Evolutionary conservation across 2,113 vertebrate genomes (phyloP).

Genomic region (Cebus imitator): DNA sequence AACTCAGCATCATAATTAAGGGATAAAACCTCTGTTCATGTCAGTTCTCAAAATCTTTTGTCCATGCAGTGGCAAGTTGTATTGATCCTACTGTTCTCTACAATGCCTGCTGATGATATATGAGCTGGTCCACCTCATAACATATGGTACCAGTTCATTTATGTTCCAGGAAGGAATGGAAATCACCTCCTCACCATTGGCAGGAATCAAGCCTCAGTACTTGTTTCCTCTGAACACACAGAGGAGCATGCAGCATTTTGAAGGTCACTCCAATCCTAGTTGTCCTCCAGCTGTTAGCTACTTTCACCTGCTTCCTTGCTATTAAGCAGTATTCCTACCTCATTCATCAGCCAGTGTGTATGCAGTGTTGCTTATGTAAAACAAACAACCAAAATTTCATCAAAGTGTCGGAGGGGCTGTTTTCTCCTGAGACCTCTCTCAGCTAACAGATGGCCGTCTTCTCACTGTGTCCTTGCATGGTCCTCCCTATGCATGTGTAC

Average conservation of each 20-base stretch:
- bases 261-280: neutral
- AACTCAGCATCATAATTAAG: neutral
- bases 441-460: neutral
- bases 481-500: neutral
- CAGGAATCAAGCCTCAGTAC: neutral
- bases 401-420: neutral
- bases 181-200: neutral
- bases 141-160: neutral
- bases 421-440: neutral
- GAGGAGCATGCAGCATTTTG: neutral
- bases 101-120: neutral
- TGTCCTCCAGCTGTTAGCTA: neutral
- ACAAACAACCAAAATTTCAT: neutral
- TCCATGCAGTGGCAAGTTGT: neutral
- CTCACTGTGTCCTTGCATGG: neutral
- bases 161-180: neutral
- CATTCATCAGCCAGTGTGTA: neutral
- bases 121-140: neutral
- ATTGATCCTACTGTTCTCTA: neutral
- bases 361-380: neutral
- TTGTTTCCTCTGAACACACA: neutral
- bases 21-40: neutral
- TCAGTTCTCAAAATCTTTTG: neutral
- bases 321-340: neutral
- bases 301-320: neutral